Conservation (phyloP, 2,113 vertebrate species). For the Poeciliopsis turrubarensis region DNA sequence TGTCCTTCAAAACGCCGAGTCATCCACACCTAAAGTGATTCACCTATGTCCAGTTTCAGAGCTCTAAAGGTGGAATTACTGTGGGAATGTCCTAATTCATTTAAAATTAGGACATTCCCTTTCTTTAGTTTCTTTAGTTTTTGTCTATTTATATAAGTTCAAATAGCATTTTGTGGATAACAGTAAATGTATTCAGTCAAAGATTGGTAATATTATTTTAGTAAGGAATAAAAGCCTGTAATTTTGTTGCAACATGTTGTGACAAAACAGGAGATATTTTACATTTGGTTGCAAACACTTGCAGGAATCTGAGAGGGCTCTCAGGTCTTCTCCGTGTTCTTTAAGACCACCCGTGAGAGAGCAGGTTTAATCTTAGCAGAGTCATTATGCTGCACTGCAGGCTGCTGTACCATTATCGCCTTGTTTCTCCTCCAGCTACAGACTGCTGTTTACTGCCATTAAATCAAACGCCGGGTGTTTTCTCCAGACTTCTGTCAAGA, state of each 20-base stretch:
- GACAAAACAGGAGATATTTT: neutral
- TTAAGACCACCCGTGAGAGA: neutral
- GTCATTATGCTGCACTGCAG: neutral
- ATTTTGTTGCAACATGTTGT: neutral
- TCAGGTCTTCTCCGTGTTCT: neutral
- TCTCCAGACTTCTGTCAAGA: conserved; percentile 8
- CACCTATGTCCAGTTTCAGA: neutral
- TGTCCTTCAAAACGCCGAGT: neutral
- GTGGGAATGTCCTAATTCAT: too few relatives aligned
- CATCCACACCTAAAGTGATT: neutral
- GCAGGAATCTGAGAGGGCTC: neutral
- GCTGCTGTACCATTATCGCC: conserved; percentile 6
- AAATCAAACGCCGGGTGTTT: conserved; percentile 22
- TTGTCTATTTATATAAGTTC: neutral
- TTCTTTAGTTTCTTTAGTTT: too few relatives aligned
- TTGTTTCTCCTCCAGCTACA: conserved; percentile 5
- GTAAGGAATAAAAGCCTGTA: neutral
- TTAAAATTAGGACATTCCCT: too few relatives aligned
- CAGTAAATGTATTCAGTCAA: too few relatives aligned
- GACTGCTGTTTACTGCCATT: conserved; percentile 4
- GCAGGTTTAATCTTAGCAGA: conserved; percentile 3
- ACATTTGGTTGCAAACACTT: neutral
- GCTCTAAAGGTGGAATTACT: neutral
- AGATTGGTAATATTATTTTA: too few relatives aligned
- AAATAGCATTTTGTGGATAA: neutral